phyloP scores from a whole-genome alignment of 2,888 invertebrate species.

The Mythimna impura region DNA sequence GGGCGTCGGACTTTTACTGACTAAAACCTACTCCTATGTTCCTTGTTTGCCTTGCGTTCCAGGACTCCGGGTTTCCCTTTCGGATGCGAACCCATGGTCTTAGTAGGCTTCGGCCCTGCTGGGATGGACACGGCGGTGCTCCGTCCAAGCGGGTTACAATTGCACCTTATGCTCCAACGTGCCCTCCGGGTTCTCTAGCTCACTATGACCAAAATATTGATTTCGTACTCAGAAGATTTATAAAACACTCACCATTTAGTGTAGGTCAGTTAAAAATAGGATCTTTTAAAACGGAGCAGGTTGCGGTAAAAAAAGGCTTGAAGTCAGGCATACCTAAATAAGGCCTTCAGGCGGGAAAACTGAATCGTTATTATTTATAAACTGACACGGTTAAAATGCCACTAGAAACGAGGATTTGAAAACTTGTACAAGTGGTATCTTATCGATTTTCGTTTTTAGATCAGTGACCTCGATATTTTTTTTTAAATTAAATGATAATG shows the following conservation, averaged over 20 bases:
- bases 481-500: too few species aligned
- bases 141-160: too few species aligned
- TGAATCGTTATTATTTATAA: slow-evolving; percentile 47
- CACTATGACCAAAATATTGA: not conserved
- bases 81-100: too few species aligned
- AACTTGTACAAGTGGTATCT: not conserved
- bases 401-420: not conserved
- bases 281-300: not conserved
- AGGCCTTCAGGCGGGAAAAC: slow-evolving; percentile 41
- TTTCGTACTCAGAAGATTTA: not conserved
- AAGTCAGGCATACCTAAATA: slow-evolving; percentile 43
- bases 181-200: not conserved
- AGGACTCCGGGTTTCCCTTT: too few species aligned
- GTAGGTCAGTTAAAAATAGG: slow-evolving; percentile 39
- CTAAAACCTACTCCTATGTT: too few species aligned
- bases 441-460: too few species aligned
- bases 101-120: too few species aligned
- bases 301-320: slow-evolving; percentile 28
- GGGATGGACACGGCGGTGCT: too few species aligned
- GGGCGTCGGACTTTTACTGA: too few species aligned
- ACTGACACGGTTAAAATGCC: slow-evolving; percentile 7
- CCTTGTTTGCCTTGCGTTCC: too few species aligned
- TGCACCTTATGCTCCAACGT: too few species aligned
- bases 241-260: not conserved
- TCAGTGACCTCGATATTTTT: too few species aligned